Percentiles rank a stretch among this genome's conserved stretches.
Evolutionary conservation across 2,888 invertebrate genomes (phyloP).

Genomic region (Tribolium freemani): DNA sequence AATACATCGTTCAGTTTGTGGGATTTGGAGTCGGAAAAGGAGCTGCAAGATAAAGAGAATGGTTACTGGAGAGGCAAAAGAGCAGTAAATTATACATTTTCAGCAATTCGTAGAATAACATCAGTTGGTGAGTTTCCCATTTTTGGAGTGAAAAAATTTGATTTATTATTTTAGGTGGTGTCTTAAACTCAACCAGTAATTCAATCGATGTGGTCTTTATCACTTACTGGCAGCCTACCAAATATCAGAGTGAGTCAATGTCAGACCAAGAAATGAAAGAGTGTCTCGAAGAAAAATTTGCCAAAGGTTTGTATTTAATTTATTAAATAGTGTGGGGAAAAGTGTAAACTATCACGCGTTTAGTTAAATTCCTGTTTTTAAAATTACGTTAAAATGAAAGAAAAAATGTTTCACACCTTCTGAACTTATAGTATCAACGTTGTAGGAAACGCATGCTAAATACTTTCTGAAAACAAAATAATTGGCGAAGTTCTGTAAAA

Average conservation of each 20-base stretch:
- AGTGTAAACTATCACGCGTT: too few species aligned
- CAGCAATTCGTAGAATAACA: slow-evolving; percentile 60
- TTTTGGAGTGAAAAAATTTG: neutral
- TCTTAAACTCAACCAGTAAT: slow-evolving; percentile 56
- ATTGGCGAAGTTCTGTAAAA: too few species aligned
- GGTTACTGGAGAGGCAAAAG: slow-evolving; percentile 62
- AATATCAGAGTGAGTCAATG: slow-evolving; percentile 64
- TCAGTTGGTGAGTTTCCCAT: slow-evolving; percentile 61
- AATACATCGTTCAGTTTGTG: slow-evolving; percentile 67
- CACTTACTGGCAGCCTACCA: slow-evolving; percentile 78
- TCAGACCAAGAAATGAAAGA: slow-evolving; percentile 75
- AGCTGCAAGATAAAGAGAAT: slow-evolving; percentile 67
- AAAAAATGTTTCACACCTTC: too few species aligned
- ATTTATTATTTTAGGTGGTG: slow-evolving; percentile 56
- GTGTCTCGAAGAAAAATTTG: slow-evolving; percentile 73
- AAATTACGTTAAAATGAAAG: too few species aligned
- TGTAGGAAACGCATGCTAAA: too few species aligned
- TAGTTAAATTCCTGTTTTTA: too few species aligned
- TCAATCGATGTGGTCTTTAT: slow-evolving; percentile 78
- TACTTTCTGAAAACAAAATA: too few species aligned
- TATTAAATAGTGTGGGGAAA: neutral
- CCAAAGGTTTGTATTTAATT: slow-evolving; percentile 49
- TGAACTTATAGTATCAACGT: too few species aligned
- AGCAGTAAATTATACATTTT: slow-evolving; percentile 50
- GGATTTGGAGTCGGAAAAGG: slow-evolving; percentile 73